phyloP scores from a whole-genome alignment of 2,113 vertebrate genomes.

The Asarcornis scutulata region DNA sequence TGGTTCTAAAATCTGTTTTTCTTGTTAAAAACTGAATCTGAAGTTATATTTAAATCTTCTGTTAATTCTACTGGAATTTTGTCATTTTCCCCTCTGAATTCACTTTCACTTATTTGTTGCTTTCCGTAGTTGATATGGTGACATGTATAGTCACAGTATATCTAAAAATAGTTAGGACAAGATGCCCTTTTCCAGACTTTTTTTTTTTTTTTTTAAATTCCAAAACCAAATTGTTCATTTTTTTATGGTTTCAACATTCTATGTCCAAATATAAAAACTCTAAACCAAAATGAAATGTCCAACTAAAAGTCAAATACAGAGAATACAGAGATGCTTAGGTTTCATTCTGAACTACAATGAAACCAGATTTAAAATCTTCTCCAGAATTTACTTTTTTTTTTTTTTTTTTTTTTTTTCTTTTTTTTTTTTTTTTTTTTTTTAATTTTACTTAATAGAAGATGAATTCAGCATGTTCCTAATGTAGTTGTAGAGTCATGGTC shows the following conservation, averaged over 20 bases:
- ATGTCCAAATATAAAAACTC: neutral
- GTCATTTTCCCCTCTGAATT: neutral
- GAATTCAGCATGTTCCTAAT: neutral
- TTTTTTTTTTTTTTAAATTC: neutral
- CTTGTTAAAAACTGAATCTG: neutral
- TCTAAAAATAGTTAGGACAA: neutral
- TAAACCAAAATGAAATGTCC: neutral
- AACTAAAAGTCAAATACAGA: neutral
- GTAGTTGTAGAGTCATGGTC: neutral
- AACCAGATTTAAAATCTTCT: neutral
- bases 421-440: neutral
- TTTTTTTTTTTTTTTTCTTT: neutral
- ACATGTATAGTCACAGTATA: neutral
- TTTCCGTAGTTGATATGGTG: neutral
- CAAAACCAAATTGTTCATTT: neutral
- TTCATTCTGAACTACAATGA: neutral
- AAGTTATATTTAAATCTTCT: neutral
- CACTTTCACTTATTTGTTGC: neutral
- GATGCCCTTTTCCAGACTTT: neutral
- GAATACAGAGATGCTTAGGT: neutral
- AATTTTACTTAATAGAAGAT: neutral
- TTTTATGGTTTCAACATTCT: neutral
- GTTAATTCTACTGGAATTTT: neutral
- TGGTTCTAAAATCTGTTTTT: neutral
- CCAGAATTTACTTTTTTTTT: neutral